These are phyloP conservation scores for Masnerella sp. DNA, from an alignment of 2,888 invertebrate species.

Conservation along the genomic window DNA sequence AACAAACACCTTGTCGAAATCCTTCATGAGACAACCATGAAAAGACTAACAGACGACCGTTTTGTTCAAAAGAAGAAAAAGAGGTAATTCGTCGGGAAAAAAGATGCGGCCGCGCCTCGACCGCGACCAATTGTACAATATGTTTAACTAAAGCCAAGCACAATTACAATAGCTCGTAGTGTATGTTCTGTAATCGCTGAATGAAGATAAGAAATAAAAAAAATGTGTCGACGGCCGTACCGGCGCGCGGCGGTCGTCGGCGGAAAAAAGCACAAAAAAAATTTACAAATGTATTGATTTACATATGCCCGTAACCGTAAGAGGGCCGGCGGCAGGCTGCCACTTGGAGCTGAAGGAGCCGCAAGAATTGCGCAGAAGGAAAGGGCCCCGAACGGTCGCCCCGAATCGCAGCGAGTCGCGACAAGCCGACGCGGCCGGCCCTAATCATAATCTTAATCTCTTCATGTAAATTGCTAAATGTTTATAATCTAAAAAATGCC, in stretches of 20 bases:
- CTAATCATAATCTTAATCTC: slow-evolving; percentile 77
- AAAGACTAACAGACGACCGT: slow-evolving; percentile 72
- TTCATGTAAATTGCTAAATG: slow-evolving; percentile 78
- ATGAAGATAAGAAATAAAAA: slow-evolving; percentile 65
- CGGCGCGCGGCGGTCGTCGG: slow-evolving; percentile 66
- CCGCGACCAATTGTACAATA: slow-evolving; percentile 75
- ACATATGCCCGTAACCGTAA: slow-evolving; percentile 78
- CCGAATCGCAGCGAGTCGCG: slow-evolving; percentile 36
- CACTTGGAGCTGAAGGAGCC: slow-evolving; percentile 52
- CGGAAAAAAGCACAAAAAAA: slow-evolving; percentile 72
- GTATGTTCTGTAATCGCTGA: slow-evolving; percentile 78
- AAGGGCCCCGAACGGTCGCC: slow-evolving; percentile 11
- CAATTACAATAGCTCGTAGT: slow-evolving; percentile 76
- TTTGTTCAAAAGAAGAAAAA: slow-evolving; percentile 62
- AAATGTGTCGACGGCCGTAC: slow-evolving; percentile 60
- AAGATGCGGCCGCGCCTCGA: slow-evolving; percentile 71
- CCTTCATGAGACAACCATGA: slow-evolving; percentile 71
- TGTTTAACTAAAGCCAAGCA: slow-evolving; percentile 67
- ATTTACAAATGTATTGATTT: slow-evolving; percentile 79
- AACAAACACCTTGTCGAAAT: slow-evolving; percentile 68
- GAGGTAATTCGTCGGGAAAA: slow-evolving; percentile 31
- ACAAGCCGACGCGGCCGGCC: slow-evolving; percentile 59
- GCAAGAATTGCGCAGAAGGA: slow-evolving; percentile 20
- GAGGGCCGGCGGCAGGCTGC: slow-evolving; percentile 71
- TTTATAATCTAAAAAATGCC: slow-evolving; percentile 78